Conservation (phyloP, 2,113 vertebrate genomes). For the Limnothrissa miodon region DNA sequence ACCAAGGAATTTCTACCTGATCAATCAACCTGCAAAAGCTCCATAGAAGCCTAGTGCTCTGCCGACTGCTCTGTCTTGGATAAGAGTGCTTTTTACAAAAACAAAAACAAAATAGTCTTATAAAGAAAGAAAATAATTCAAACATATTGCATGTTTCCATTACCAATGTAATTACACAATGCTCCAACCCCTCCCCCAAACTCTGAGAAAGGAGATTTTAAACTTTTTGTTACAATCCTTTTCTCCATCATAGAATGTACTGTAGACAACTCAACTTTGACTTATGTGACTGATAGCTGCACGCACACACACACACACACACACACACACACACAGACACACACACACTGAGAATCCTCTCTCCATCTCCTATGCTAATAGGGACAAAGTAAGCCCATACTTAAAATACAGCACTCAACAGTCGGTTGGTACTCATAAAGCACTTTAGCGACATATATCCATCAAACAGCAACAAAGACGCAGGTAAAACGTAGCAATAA, state of each 20-base stretch:
- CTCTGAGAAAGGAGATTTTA: conserved; percentile 29
- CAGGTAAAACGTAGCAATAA: conserved; percentile 41
- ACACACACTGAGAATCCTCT: conserved; percentile 36
- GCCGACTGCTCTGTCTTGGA: background rate
- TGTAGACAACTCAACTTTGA: conserved; percentile 39
- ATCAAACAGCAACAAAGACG: conserved; percentile 66
- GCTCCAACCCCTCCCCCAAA: conserved; percentile 40
- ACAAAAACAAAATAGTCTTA: conserved; percentile 60
- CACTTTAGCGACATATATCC: conserved; percentile 64
- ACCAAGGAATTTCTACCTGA: background rate
- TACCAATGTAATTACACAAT: conserved; percentile 45
- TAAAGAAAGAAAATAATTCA: conserved; percentile 59
- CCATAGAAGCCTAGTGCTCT: background rate
- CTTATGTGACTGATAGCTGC: conserved; percentile 8
- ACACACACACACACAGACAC: background rate
- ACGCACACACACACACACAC: background rate
- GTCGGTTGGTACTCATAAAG: conserved; percentile 71
- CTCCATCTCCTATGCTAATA: conserved; percentile 61
- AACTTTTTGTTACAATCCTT: conserved; percentile 58
- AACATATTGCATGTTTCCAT: conserved; percentile 55
- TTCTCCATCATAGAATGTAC: conserved; percentile 21
- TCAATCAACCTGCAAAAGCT: background rate
- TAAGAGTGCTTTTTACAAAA: conserved; percentile 24
- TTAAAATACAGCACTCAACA: conserved; percentile 57
- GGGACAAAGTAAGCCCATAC: conserved; percentile 55